These are phyloP conservation scores for Chaetodon trifasciatus DNA, from an alignment of 2,797 vertebrate genomes.

Conservation along the genomic window DNA sequence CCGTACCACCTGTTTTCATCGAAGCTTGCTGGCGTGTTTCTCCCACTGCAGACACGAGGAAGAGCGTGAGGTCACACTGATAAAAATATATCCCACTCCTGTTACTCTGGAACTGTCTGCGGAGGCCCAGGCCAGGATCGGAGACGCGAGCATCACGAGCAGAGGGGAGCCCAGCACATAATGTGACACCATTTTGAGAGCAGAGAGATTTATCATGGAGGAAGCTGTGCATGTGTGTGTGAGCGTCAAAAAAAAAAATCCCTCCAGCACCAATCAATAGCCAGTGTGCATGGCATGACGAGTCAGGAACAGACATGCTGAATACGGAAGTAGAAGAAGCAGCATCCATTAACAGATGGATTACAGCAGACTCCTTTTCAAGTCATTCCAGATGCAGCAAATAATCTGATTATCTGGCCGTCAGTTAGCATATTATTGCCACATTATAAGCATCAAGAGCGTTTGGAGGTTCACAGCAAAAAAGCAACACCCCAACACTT, in stretches of 20 bases:
- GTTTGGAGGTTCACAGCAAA: neutral
- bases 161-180: constrained; percentile 46
- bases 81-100: constrained; percentile 34
- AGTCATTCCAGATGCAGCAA: neutral
- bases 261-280: constrained; percentile 66
- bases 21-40: neutral
- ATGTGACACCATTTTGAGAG: constrained; percentile 71
- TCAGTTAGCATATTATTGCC: neutral
- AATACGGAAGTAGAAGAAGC: constrained; percentile 27
- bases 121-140: constrained; percentile 6
- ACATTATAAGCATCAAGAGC: neutral
- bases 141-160: constrained; percentile 26
- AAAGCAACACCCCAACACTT: neutral
- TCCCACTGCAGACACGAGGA: neutral
- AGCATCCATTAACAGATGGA: constrained; percentile 8
- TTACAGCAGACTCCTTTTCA: neutral
- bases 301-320: constrained; percentile 58
- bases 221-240: constrained; percentile 33
- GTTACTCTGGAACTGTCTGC: neutral
- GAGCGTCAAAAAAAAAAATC: constrained; percentile 51
- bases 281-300: constrained; percentile 37
- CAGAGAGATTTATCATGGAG: constrained; percentile 55
- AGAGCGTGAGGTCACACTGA: constrained; percentile 3
- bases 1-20: neutral
- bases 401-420: neutral